These are phyloP conservation scores for Rhinogobio ventralis DNA, from an alignment of 2,797 vertebrate species.

Conservation along the genomic window DNA sequence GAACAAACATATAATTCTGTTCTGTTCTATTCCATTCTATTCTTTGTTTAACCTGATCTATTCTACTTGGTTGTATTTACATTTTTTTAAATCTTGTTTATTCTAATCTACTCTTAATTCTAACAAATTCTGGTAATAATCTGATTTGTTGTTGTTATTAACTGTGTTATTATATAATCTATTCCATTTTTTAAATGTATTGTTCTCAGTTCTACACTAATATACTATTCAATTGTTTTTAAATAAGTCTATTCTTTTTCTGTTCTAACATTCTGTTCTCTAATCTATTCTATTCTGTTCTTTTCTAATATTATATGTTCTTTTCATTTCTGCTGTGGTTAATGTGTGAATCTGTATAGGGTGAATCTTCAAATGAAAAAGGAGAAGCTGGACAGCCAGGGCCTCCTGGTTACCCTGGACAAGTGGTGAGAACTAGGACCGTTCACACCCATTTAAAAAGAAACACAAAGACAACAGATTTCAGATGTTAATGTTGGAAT, in stretches of 20 bases:
- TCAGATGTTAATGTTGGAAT: not conserved
- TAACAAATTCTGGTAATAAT: not conserved
- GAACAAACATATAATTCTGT: not conserved
- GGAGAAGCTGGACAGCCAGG: constrained; percentile 52
- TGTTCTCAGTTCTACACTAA: not conserved
- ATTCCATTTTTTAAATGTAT: not conserved
- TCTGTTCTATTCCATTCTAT: not conserved
- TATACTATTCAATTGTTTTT: not conserved
- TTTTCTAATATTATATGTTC: not conserved
- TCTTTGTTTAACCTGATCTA: not conserved
- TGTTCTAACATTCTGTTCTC: not conserved
- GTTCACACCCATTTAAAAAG: not conserved
- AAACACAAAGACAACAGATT: not conserved
- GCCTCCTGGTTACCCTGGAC: constrained; percentile 43
- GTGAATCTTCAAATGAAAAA: constrained; percentile 15
- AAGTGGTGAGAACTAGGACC: constrained; percentile 27
- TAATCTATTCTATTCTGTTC: not conserved
- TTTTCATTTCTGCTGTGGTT: not conserved
- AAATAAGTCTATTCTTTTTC: not conserved
- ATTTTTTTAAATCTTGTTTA: not conserved
- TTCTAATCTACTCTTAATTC: not conserved
- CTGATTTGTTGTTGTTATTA: not conserved
- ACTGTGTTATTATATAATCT: not conserved
- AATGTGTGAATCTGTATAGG: constrained; percentile 27
- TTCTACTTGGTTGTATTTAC: not conserved